Evolutionary conservation across 2,888 invertebrate species (phyloP), one percentile per base, ranked within the genome.

Genomic region (Dermolepida albohirtum): DNA sequence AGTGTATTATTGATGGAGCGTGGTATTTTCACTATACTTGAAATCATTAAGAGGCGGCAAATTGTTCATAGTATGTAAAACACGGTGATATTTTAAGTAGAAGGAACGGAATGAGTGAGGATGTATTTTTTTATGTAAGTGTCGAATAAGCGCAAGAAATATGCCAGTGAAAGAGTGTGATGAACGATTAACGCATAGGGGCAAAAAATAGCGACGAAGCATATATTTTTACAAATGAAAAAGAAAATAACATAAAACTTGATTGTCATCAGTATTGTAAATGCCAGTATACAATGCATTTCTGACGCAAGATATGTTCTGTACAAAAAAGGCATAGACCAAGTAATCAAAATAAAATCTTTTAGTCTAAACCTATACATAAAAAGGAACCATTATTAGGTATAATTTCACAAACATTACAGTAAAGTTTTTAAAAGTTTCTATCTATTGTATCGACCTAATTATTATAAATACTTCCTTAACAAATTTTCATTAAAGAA

Each of bases 11-110:
- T 44, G 34, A 59, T 47, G 44, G 29, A n/a, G 47, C 22, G 41
- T 7, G 44, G 59, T n/a, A n/a, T 34, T 34, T 34, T 34, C 34
- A 34, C 34, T 34, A 34, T 34, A 34, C 10, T 34, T 34, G 34
- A 6, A 34, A 34, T 8, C 34, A 34, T 10, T 1, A 34, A 34
- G 1, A 34, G 34, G 6, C 34, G 10, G 34, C 1, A 34, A 34
- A 12, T 17, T 12, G 55, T 55, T 14, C 12, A 51, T 40, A 51
- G 40, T 50, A 55, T 64, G 68, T 66, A 62, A 66, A 67, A 70
- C 69, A 67, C 66, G 73, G 75, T 76, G 75, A 76, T 76, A 74
- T 74, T 74, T 72, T 74, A 69, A 66, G 16, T 59, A 59, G 34
- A 41, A 44, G 47, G 59, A 47, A 29, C 22, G 49, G 49, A 6